These are phyloP conservation scores for Caenorhabditis brenneri DNA, from an alignment of 1,140 invertebrate genomes.

Conservation along the genomic window DNA sequence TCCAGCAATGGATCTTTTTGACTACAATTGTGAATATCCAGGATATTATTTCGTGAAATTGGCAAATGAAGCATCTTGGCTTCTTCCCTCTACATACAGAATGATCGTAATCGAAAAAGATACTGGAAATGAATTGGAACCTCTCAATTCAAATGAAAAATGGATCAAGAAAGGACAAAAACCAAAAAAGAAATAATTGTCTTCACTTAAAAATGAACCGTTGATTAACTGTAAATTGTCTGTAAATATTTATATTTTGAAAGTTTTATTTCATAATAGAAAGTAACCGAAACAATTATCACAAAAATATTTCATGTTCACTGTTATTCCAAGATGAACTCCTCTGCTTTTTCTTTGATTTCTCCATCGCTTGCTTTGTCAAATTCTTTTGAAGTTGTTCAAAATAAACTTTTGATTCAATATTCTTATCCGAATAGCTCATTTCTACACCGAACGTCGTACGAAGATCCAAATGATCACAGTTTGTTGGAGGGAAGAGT, in stretches of 20 bases:
- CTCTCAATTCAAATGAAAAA: constrained; percentile 48
- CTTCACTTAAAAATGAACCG: not conserved
- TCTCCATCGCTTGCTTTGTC: constrained; percentile 18
- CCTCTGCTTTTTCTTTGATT: not conserved
- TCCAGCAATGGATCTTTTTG: constrained; percentile 51
- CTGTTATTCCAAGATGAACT: constrained; percentile 6
- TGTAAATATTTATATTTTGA: not conserved
- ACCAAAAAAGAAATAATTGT: constrained; percentile 1
- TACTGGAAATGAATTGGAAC: constrained; percentile 22
- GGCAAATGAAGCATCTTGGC: constrained; percentile 47
- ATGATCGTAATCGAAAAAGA: constrained; percentile 46
- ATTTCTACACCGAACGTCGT: constrained; percentile 16
- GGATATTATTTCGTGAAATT: constrained; percentile 52
- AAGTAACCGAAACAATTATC: too few species aligned
- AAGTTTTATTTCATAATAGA: too few species aligned
- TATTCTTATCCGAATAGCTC: constrained; percentile 21
- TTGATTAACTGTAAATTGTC: not conserved
- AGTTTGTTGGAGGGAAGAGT: not conserved
- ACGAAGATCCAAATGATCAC: not conserved
- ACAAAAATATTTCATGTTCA: constrained; percentile 30
- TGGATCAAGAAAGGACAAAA: constrained; percentile 48
- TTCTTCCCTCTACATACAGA: constrained; percentile 36
- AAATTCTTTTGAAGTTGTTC: constrained; percentile 14
- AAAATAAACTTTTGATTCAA: constrained; percentile 27
- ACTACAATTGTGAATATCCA: constrained; percentile 38